These are phyloP conservation scores for Macropis europaea DNA, from an alignment of 2,888 invertebrate genomes.

Conservation along the genomic window DNA sequence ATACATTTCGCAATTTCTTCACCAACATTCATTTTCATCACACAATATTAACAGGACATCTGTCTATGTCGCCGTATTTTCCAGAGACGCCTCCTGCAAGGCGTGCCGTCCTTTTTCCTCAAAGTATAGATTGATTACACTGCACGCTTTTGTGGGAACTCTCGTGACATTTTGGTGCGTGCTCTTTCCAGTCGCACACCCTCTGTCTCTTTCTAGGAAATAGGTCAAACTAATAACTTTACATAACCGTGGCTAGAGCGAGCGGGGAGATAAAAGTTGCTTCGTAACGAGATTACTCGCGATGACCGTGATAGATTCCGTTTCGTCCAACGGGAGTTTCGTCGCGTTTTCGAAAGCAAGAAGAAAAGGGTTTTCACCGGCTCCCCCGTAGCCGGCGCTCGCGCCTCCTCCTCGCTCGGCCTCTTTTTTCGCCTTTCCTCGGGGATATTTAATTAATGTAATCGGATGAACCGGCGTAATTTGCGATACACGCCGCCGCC, in stretches of 20 bases:
- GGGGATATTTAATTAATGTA: constrained; percentile 35
- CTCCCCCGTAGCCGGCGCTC: too few species aligned
- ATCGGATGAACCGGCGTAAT: constrained; percentile 27
- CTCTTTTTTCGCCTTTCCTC: background rate
- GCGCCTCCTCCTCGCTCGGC: background rate
- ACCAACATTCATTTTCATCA: too few species aligned
- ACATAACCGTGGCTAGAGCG: constrained; percentile 29
- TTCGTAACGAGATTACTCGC: constrained; percentile 29
- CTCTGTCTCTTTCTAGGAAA: background rate
- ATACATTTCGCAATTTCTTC: too few species aligned
- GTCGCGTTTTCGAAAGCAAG: too few species aligned
- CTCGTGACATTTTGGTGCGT: constrained; percentile 29
- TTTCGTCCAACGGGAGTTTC: too few species aligned
- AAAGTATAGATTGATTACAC: background rate
- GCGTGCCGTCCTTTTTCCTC: too few species aligned
- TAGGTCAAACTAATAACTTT: constrained; percentile 48
- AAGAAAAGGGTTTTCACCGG: too few species aligned
- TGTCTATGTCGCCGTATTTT: too few species aligned
- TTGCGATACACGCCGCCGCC: constrained; percentile 11
- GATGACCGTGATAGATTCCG: constrained; percentile 30
- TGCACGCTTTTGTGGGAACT: constrained; percentile 13
- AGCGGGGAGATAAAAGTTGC: constrained; percentile 32
- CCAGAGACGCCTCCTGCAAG: too few species aligned
- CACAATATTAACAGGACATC: too few species aligned
- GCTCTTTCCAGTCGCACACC: background rate